Conservation (phyloP, 2,888 invertebrate genomes). For the Mesoligia furuncula region DNA sequence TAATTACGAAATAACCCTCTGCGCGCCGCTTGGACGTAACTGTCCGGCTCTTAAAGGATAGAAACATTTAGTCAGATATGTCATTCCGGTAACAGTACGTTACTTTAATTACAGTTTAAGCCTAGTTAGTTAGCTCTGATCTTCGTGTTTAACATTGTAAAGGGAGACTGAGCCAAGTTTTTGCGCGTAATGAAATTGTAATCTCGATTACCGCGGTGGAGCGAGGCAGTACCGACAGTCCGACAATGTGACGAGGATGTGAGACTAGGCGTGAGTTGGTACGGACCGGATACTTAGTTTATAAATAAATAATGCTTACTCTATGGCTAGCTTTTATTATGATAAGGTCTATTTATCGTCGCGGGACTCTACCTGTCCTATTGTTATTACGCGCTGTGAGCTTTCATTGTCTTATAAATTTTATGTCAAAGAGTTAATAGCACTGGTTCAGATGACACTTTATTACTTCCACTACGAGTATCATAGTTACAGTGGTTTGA, state of each 20-base stretch:
- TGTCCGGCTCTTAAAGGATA: slow-evolving; percentile 86
- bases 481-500: neutral
- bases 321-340: slow-evolving; percentile 67
- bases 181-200: slow-evolving; percentile 82
- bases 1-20: slow-evolving; percentile 85
- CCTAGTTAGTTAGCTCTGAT: slow-evolving; percentile 81
- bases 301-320: slow-evolving; percentile 77
- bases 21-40: slow-evolving; percentile 78
- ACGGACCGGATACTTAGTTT: slow-evolving; percentile 80
- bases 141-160: slow-evolving; percentile 84
- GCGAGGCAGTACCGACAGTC: slow-evolving; percentile 65
- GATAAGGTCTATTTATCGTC: slow-evolving; percentile 67
- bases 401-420: slow-evolving; percentile 54
- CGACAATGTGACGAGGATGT: slow-evolving; percentile 68
- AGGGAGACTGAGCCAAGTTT: slow-evolving; percentile 77
- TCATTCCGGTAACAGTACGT: slow-evolving; percentile 86
- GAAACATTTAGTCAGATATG: slow-evolving; percentile 88
- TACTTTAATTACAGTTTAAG: slow-evolving; percentile 84
- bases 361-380: slow-evolving; percentile 62
- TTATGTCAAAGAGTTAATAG: slow-evolving; percentile 20
- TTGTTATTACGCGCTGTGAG: slow-evolving; percentile 47
- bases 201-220: slow-evolving; percentile 70
- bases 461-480: slow-evolving; percentile 19
- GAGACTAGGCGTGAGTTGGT: slow-evolving; percentile 65
- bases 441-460: slow-evolving; percentile 19